Conservation (phyloP, 2,888 invertebrate species). For the Quadroppia sp. region DNA sequence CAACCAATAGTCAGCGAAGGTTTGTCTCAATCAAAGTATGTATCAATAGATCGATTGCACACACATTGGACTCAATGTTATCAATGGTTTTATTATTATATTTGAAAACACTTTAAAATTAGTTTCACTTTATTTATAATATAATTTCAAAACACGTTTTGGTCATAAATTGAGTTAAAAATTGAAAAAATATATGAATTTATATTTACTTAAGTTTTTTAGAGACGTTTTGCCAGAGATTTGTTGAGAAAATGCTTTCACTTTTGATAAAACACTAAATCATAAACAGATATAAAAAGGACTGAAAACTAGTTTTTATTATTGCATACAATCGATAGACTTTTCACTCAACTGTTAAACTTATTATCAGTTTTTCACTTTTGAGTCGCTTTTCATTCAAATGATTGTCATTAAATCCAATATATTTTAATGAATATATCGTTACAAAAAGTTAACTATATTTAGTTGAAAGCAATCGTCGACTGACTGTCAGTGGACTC, state of each 20-base stretch:
- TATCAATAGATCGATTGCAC: constrained; percentile 9
- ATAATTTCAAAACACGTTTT: no score
- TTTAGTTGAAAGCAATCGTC: not conserved
- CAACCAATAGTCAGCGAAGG: not conserved
- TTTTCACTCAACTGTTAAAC: not conserved
- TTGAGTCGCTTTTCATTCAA: no score
- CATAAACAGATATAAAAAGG: not conserved
- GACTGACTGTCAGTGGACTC: not conserved
- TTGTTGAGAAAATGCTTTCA: not conserved
- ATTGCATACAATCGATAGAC: not conserved
- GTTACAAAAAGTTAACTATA: not conserved
- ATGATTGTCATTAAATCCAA: not conserved
- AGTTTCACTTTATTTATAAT: no score
- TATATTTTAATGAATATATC: not conserved
- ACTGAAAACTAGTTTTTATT: constrained; percentile 5
- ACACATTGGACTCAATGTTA: not conserved
- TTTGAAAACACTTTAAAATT: no score
- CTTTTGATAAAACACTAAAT: not conserved
- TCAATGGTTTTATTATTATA: no score
- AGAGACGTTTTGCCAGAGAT: no score
- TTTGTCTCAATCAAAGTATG: not conserved
- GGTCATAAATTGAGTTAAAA: no score
- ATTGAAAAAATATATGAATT: no score
- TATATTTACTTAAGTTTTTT: no score
- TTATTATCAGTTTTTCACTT: not conserved